Base-by-base conservation (phyloP, 2,888 invertebrate species). In the Drosophila stalkeri region DNA sequence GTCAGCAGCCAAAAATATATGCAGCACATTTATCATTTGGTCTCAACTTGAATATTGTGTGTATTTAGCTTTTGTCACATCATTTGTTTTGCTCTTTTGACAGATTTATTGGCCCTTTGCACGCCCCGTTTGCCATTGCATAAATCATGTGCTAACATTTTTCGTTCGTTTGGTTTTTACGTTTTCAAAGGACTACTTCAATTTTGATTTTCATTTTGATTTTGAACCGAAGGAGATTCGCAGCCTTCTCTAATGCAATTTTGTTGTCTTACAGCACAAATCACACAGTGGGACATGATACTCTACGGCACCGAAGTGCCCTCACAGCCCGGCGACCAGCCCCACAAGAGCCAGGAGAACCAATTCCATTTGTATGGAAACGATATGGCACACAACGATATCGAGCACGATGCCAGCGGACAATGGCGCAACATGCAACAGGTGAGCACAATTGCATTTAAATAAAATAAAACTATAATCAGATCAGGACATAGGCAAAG, bases 261-360 rank as follows among this genome's bases (percentile, higher is more conserved):
- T 31, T 16, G n/a, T 31, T 75, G 51, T 46, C 61, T 91, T 91
- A 27, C 85, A 94, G 93, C 94, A 89, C 95, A 95, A 89, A 93
- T 97, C 67, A 94, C 95, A 59, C 96, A 96, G 83, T 97, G 97
- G 97, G 96, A 96, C 92, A 93, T 97, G 89, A 96, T 96, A 89
- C 95, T 97, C 92, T 96, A 97, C 93, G 97, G 97, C 47, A 97
- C 97, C 2, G 95, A 95, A 77, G 93, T 93, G 2, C 95, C 95
- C 1, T 94, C 95, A 11, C 95, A 95, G 88, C 94, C 94, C 56
- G 93, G 92, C 23, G 93, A 93, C 82, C 86, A 88, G 12, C 81
- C 87, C 43, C 89, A 90, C 70, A 82, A 86, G 67, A 92, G 92
- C 74, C 73, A 74, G 12, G 52, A 62, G 27, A 44, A 82, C 46